Evolutionary conservation across 2,797 vertebrate species (phyloP), one percentile per base, ranked within the genome.

Genomic region (Coracias cyanogaster): DNA sequence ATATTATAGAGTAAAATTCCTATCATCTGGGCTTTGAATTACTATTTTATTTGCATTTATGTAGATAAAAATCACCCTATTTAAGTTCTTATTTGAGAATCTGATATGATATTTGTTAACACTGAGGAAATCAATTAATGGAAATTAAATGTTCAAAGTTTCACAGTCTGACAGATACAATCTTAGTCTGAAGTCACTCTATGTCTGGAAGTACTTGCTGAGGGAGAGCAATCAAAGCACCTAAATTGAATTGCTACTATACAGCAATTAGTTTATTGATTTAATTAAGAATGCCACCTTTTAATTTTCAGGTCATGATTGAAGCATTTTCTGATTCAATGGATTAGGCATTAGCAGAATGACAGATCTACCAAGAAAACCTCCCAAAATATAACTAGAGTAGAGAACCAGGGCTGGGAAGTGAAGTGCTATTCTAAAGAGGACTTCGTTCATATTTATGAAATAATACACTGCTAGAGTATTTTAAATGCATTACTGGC

Each of bases 261-360:
- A 98, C 98, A 98, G 98, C 99, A 99, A 99, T 99, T 99, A 99
- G 99, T 99, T 99, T 99, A 99, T 99, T 99, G 99, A 99, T 99
- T 99, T 99, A 99, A 99, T 99, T 99, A 99, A 99, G 98, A 98
- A 98, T 98, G 95, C 97, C 96, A 98, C 98, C 98, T 99, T 99
- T 99, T 99, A 99, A 99, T 99, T 99, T 99, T 98, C 98, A 98
- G 98, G 98, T 98, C 98, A 98, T 98, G 98, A 98, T 98, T 98
- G 98, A 98, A 98, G 97, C 97, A 97, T 98, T 97, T 98, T 97
- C 98, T 97, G 96, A 97, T 93, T 97, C 96, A 98, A 96, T 96
- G 97, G 97, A 98, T 98, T 94, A 96, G 88, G 94, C 96, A 97
- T 98, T 98, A 97, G 88, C 86, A 96, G 97, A 95, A 93, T 96